Evolutionary conservation across 2,113 vertebrate species (phyloP).

Genomic region (Spea multiplicata): DNA sequence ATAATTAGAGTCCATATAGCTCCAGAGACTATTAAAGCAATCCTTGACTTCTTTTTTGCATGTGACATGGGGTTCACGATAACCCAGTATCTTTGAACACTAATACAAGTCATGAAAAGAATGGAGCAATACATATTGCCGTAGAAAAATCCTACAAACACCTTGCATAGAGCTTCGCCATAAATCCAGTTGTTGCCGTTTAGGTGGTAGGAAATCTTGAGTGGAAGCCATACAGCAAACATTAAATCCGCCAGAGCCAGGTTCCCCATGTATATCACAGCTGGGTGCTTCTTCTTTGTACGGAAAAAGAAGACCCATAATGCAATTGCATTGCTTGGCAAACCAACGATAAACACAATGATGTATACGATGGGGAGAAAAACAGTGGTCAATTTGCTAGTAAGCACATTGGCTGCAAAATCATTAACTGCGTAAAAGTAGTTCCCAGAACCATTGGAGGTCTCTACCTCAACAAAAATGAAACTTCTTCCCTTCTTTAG

Average conservation of each 20-base stretch:
- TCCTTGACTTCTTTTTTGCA: constrained; percentile 60
- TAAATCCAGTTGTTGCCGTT: constrained; percentile 88
- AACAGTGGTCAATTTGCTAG: constrained; percentile 75
- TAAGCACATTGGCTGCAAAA: constrained; percentile 60
- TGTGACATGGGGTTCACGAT: constrained; percentile 79
- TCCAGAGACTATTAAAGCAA: constrained; percentile 68
- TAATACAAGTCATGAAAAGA: constrained; percentile 87
- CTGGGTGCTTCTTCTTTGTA: constrained; percentile 81
- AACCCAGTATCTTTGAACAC: constrained; percentile 89
- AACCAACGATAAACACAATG: constrained; percentile 76
- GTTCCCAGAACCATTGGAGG: constrained; percentile 41
- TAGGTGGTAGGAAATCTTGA: constrained; percentile 89
- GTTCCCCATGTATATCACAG: constrained; percentile 87
- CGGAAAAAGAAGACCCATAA: constrained; percentile 89
- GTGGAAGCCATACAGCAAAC: constrained; percentile 84
- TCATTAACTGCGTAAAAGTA: constrained; percentile 49
- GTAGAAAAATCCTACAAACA: constrained; percentile 87
- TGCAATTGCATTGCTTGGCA: constrained; percentile 84
- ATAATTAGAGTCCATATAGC: constrained; percentile 78
- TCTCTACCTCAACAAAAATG: constrained; percentile 42
- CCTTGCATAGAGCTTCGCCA: constrained; percentile 80
- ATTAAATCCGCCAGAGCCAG: constrained; percentile 88
- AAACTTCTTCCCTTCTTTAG: constrained; percentile 68
- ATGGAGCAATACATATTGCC: constrained; percentile 97
- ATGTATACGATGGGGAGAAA: constrained; percentile 84